Conservation (phyloP, 2,888 invertebrate species). For the Listrodromus nycthemerus region DNA sequence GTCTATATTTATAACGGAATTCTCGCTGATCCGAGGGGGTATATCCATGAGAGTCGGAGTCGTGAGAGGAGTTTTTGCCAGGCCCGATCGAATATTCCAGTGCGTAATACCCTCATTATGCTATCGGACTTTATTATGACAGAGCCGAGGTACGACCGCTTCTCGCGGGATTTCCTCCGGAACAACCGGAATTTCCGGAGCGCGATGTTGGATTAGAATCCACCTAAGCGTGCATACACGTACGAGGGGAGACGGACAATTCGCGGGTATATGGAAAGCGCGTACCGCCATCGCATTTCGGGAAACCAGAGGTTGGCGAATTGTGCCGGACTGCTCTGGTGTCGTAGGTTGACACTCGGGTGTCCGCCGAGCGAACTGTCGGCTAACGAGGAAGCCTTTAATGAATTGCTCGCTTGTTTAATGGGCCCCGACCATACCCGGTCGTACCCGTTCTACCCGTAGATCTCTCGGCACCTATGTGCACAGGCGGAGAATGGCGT, state of each 20-base stretch:
- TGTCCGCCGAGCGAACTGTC: conserved; percentile 56
- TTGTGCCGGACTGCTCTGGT: conserved; percentile 39
- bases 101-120: conserved; percentile 29
- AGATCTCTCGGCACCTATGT: conserved; percentile 37
- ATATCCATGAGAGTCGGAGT: neutral
- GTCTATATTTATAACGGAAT: conserved; percentile 62
- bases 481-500: conserved; percentile 37
- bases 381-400: conserved; percentile 66
- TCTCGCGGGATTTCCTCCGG: conserved; percentile 38
- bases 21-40: conserved; percentile 28
- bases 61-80: conserved; percentile 49
- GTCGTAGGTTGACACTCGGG: conserved; percentile 61
- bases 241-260: conserved; percentile 42
- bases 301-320: conserved; percentile 34
- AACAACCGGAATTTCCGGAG: conserved; percentile 59
- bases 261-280: conserved; percentile 41
- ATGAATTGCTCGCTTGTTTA: conserved; percentile 65
- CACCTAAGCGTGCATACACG: conserved; percentile 41
- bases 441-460: conserved; percentile 21
- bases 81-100: conserved; percentile 54
- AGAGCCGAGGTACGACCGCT: conserved; percentile 43
- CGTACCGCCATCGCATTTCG: conserved; percentile 16
- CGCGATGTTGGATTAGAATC: conserved; percentile 52
- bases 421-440: conserved; percentile 42
- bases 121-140: conserved; percentile 51